Evolutionary conservation across 2,888 invertebrate species (phyloP).

Genomic region (Philhelius pedissequus): DNA sequence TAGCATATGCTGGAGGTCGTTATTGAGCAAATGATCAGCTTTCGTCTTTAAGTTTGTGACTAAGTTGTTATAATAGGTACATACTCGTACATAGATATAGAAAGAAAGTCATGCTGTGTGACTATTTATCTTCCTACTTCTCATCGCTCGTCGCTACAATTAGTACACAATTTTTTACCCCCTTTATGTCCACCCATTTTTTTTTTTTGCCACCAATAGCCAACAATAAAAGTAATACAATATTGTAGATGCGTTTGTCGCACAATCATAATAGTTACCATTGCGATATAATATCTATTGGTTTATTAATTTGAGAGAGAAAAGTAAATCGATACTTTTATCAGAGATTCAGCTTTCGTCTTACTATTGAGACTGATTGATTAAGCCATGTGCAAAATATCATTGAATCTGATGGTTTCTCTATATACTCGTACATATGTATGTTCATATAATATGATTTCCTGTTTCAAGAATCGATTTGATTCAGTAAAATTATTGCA

Average conservation of each 20-base stretch:
- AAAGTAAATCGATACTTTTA: conserved; percentile 37
- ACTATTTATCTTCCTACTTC: conserved; percentile 40
- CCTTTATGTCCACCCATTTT: not conserved
- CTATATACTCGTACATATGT: too few relatives aligned
- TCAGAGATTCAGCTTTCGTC: conserved; percentile 51
- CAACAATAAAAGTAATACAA: not conserved
- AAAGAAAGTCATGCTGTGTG: conserved; percentile 58
- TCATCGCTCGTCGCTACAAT: conserved; percentile 18
- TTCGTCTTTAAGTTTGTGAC: not conserved
- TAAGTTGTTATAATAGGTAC: not conserved
- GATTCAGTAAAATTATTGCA: conserved; percentile 11
- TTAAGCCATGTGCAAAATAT: conserved; percentile 21
- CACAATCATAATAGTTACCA: not conserved
- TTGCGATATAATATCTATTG: conserved; percentile 14
- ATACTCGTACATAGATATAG: too few relatives aligned
- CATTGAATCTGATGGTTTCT: conserved; percentile 12
- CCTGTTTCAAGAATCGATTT: conserved; percentile 36
- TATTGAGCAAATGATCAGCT: conserved; percentile 13
- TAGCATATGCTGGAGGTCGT: not conserved
- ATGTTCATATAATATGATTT: conserved; percentile 9
- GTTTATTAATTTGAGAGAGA: conserved; percentile 19
- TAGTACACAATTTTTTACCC: not conserved
- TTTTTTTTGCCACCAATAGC: not conserved
- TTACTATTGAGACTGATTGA: conserved; percentile 35
- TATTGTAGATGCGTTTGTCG: conserved; percentile 10